These are phyloP conservation scores for Oxyruncus cristatus DNA, from an alignment of 2,113 vertebrate species.

Conservation along the genomic window DNA sequence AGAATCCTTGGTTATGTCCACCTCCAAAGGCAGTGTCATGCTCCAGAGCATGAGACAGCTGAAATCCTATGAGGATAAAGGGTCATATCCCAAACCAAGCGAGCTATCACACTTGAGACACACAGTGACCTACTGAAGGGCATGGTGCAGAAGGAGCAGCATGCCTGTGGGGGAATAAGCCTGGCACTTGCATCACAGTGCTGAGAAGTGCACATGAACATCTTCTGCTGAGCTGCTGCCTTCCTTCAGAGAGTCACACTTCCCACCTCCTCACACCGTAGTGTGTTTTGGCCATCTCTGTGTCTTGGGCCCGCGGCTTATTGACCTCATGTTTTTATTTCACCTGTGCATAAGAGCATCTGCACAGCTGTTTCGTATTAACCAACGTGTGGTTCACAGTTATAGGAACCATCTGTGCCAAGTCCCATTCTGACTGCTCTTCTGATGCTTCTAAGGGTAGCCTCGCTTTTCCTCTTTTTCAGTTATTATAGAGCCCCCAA, in stretches of 20 bases:
- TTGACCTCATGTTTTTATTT: neutral
- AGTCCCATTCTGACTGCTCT: neutral
- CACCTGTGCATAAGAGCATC: neutral
- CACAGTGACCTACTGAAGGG: neutral
- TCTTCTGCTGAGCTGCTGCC: neutral
- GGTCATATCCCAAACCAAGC: neutral
- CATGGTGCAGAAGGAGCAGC: neutral
- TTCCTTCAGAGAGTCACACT: neutral
- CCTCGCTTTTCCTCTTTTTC: neutral
- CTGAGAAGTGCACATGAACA: fast-evolving
- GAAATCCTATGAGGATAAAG: neutral
- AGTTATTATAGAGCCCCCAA: neutral
- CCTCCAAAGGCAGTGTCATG: neutral
- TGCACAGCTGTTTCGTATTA: neutral
- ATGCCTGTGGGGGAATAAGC: fast-evolving
- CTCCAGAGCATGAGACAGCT: neutral
- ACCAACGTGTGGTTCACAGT: neutral
- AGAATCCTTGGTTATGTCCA: neutral
- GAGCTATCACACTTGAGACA: neutral
- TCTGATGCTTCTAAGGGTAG: neutral
- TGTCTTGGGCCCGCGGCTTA: neutral
- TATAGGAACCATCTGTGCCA: neutral
- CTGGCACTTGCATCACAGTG: neutral
- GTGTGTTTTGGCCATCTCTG: neutral
- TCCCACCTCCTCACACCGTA: neutral